These are phyloP conservation scores for Chalcis sispes DNA, from an alignment of 2,888 invertebrate genomes.

Conservation along the genomic window DNA sequence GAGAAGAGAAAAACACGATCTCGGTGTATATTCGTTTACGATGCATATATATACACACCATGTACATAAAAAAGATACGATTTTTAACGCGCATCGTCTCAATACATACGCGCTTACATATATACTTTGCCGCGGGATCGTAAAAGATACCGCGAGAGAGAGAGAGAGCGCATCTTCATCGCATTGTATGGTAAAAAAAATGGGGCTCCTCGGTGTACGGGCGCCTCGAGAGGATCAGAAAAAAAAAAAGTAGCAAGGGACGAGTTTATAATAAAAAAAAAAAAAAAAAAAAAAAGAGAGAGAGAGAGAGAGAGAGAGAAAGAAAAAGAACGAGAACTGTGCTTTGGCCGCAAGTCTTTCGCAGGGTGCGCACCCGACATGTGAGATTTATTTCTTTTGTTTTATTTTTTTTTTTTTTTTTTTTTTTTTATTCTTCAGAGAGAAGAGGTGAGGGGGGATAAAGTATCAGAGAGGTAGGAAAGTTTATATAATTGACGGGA, in stretches of 20 bases:
- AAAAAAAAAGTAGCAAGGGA: too few species aligned
- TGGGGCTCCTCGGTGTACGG: too few species aligned
- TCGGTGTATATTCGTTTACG: conserved; percentile 35
- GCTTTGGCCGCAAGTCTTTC: conserved; percentile 25
- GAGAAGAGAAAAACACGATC: not conserved
- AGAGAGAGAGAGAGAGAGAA: not conserved
- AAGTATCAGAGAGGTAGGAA: too few species aligned
- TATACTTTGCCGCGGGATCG: not conserved
- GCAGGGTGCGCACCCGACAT: conserved; percentile 43
- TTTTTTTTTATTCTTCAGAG: too few species aligned
- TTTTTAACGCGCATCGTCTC: too few species aligned
- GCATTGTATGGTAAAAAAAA: conserved; percentile 45
- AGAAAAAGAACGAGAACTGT: too few species aligned
- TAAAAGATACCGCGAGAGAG: not conserved
- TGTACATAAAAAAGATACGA: too few species aligned
- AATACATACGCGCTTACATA: conserved; percentile 1
- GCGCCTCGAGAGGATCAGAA: too few species aligned
- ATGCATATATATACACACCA: not conserved
- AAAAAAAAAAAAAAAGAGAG: conserved; percentile 4
- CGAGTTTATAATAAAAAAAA: too few species aligned
- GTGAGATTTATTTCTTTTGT: not conserved
- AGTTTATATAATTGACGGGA: too few species aligned
- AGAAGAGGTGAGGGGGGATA: too few species aligned
- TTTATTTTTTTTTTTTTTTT: too few species aligned
- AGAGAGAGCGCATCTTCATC: conserved; percentile 29